Base-by-base conservation (phyloP, 2,113 vertebrate species). In the Pollachius pollachius region DNA sequence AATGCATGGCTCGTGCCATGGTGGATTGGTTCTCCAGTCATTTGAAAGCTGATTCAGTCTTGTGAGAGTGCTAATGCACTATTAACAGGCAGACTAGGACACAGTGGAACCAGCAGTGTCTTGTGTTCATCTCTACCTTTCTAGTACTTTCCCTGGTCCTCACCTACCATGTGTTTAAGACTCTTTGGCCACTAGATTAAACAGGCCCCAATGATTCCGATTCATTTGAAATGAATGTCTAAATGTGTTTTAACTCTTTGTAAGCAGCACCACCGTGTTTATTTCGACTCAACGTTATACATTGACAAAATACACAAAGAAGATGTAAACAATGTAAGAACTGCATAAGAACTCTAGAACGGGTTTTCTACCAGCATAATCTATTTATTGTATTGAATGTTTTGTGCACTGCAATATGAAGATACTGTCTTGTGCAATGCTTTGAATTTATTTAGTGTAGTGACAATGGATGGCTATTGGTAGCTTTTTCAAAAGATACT, bases 401-500 rank as follows among this genome's bases (percentile, higher is more conserved):
- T 82, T 85, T 9, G 84, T 83, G 85, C 82, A 83, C 81, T 67
- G 78, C 79, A 80, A 75, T 57, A 68, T 84, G 73, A 89, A 82
- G 70, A 81, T 79, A 78, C 77, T 73, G 87, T 86, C 82, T 80
- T 85, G 86, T 83, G 67, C 76, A 77, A 83, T 76, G 79, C 73
- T 79, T 79, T 8, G 74, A 74, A 74, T 73, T 75, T 68, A 74
- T 78, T 70, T 75, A 67, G 63, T 23, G 52, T 71, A 25, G 23
- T 11, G 83, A 69, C 76, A 68, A 64, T 15, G 25, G 74, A 78
- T 68, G 84, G 77, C 64, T 59, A 67, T 54, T 23, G 57, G 71
- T 37, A 63, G 76, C 78, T 74, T 16, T 74, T 62, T 12, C 63
- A 75, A 21, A 37, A 69, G 68, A 70, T 62, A 68, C 61, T 82